phyloP scores from a whole-genome alignment of 2,113 vertebrate species.

The Microtus montanus region DNA sequence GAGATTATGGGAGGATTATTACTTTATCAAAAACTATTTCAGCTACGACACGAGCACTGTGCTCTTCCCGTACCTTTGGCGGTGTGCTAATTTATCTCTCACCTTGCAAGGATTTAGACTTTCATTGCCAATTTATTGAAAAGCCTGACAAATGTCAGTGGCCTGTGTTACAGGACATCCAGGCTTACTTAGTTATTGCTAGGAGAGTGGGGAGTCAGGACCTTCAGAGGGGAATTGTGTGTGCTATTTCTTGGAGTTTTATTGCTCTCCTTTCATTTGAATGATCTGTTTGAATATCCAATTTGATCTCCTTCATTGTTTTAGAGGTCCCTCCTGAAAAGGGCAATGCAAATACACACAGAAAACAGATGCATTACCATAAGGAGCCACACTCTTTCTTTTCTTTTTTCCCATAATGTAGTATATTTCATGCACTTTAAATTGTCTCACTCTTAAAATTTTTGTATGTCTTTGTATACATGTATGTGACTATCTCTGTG shows the following conservation, averaged over 20 bases:
- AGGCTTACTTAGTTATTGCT: conserved; percentile 43
- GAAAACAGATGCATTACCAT: too few species aligned
- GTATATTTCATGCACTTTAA: neutral
- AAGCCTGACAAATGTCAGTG: conserved; percentile 64
- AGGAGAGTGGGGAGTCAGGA: conserved; percentile 29
- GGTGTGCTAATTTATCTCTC: conserved; percentile 66
- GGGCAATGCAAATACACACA: neutral
- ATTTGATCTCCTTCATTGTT: conserved; percentile 61
- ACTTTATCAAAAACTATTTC: conserved; percentile 69
- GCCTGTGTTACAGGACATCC: conserved; percentile 23
- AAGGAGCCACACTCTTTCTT: neutral
- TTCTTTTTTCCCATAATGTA: neutral
- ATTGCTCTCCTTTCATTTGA: conserved; percentile 52
- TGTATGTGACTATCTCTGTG: neutral
- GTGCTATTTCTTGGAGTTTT: conserved; percentile 52
- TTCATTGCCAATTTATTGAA: conserved; percentile 73
- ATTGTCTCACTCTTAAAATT: too few species aligned
- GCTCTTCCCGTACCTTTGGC: conserved; percentile 26
- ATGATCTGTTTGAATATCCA: neutral
- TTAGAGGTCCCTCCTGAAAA: conserved; percentile 37
- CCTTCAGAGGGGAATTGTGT: conserved; percentile 31
- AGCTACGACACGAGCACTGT: neutral
- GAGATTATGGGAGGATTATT: conserved; percentile 72
- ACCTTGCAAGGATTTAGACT: conserved; percentile 49
- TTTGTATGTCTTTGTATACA: neutral